Evolutionary conservation across 2,797 vertebrate genomes (phyloP).

Genomic region (Urocyon cinereoargenteus): DNA sequence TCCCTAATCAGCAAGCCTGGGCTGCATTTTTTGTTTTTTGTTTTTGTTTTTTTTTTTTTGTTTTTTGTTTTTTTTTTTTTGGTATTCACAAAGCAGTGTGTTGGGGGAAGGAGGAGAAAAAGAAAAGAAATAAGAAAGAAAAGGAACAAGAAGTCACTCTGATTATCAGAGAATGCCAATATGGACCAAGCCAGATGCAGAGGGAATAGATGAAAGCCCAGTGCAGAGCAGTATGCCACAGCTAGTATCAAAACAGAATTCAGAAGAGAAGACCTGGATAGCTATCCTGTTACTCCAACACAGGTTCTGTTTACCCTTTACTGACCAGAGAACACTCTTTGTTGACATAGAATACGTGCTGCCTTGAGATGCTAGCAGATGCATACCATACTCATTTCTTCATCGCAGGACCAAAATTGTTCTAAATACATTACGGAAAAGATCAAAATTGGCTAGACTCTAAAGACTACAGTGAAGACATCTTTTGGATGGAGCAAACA

Average conservation of each 20-base stretch:
- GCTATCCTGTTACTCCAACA: slow-evolving; percentile 41
- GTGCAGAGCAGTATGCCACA: slow-evolving; percentile 48
- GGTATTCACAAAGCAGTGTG: slow-evolving; percentile 16
- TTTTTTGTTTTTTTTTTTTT: background rate
- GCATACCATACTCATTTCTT: background rate
- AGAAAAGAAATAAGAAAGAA: background rate
- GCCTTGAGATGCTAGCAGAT: background rate
- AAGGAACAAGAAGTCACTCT: background rate
- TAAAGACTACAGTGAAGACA: background rate
- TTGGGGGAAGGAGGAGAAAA: background rate
- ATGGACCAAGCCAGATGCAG: slow-evolving; percentile 62
- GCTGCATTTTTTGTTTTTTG: background rate
- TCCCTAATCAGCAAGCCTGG: background rate
- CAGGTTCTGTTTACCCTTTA: background rate
- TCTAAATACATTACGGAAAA: background rate
- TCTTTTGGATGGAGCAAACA: background rate
- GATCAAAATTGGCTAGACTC: background rate
- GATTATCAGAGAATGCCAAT: slow-evolving; percentile 43
- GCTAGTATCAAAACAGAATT: slow-evolving; percentile 55
- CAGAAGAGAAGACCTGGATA: slow-evolving; percentile 41
- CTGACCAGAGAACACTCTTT: background rate
- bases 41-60: background rate
- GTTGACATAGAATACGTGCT: fast-evolving
- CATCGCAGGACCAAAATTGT: background rate
- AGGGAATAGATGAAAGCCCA: slow-evolving; percentile 34